Evolutionary conservation across 2,888 invertebrate genomes (phyloP).

Genomic region (Mythimna ferrago): DNA sequence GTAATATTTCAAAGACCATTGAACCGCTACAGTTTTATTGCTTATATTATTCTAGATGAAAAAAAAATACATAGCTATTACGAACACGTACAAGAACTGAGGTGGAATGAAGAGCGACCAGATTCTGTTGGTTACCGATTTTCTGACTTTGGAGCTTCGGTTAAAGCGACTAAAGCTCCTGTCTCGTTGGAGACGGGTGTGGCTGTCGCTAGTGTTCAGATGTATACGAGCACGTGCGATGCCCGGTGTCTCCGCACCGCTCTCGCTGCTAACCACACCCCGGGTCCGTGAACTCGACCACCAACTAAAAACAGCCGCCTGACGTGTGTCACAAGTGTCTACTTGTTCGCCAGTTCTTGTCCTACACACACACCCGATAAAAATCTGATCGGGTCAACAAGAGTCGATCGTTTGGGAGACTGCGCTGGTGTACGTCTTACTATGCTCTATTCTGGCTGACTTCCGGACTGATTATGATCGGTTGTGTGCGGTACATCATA

Average conservation of each 20-base stretch:
- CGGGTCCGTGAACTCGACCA: not conserved
- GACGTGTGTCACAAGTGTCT: not conserved
- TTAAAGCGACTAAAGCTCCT: not conserved
- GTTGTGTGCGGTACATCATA: not conserved
- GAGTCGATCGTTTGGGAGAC: not conserved
- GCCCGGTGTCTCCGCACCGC: not conserved
- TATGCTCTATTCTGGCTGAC: not conserved
- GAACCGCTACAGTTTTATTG: constrained; percentile 11
- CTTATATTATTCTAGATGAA: constrained; percentile 6
- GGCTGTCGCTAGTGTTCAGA: not conserved
- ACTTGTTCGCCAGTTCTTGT: constrained; percentile 22
- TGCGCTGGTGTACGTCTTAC: not conserved
- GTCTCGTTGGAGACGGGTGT: not conserved
- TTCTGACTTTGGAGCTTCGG: not conserved
- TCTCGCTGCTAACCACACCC: not conserved
- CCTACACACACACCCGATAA: constrained; percentile 16
- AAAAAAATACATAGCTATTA: not conserved
- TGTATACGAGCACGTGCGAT: too few species aligned
- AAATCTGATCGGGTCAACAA: not conserved
- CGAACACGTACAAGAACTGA: constrained; percentile 15
- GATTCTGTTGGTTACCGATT: constrained; percentile 2
- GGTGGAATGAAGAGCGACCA: not conserved
- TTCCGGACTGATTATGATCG: not conserved
- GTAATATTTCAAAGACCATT: constrained; percentile 40
- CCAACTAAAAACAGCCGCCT: constrained; percentile 4